Evolutionary conservation across 2,888 invertebrate genomes (phyloP).

Genomic region (Blera fallax): DNA sequence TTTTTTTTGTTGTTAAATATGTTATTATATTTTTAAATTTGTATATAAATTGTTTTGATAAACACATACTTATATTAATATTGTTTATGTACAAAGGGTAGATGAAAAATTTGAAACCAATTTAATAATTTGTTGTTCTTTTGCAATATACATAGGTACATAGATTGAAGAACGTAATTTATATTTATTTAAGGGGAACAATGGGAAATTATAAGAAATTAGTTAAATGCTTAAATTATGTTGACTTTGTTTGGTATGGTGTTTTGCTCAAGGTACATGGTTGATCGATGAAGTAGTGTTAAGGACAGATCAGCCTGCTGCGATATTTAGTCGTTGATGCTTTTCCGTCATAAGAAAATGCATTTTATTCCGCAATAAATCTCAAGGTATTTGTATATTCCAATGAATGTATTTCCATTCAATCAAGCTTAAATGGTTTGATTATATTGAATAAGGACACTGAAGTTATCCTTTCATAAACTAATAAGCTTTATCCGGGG

Average conservation of each 20-base stretch:
- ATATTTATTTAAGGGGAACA: background rate
- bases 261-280: background rate
- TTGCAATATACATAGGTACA: background rate
- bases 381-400: too few species aligned
- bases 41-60: background rate
- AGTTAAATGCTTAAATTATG: background rate
- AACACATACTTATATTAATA: background rate
- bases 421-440: too few species aligned
- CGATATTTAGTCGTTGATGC: too few species aligned
- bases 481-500: too few species aligned
- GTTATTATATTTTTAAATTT: background rate
- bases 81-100: constrained; percentile 11
- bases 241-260: background rate
- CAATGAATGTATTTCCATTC: too few species aligned
- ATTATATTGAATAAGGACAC: too few species aligned
- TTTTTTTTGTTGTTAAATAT: constrained; percentile 1
- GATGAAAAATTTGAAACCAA: constrained; percentile 45
- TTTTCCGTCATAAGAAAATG: too few species aligned
- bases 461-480: too few species aligned
- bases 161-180: background rate
- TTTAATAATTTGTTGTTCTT: constrained; percentile 14
- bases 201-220: background rate
- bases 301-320: too few species aligned
- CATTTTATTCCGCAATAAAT: too few species aligned
- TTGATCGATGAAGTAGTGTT: background rate